phyloP scores from a whole-genome alignment of 1,140 invertebrate genomes.

The Trachelipus rathkii region DNA sequence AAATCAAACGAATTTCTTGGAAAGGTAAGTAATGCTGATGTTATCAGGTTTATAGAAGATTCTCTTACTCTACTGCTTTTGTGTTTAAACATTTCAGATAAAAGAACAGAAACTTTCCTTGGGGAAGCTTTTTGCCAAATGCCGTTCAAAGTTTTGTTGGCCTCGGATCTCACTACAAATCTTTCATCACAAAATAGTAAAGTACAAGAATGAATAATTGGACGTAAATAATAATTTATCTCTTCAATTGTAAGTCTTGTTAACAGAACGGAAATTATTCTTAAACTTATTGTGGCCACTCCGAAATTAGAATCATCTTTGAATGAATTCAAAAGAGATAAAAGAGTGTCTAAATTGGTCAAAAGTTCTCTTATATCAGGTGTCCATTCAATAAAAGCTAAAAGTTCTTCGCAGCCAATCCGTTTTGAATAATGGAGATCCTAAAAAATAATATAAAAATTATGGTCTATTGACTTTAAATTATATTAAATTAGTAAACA shows the following conservation, averaged over 20 bases:
- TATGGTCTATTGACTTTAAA: no score
- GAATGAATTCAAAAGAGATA: not conserved
- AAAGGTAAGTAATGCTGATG: not conserved
- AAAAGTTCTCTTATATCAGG: not conserved
- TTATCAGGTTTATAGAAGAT: not conserved
- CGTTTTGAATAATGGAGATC: not conserved
- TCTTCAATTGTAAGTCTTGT: not conserved
- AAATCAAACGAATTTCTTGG: not conserved
- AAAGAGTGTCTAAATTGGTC: not conserved
- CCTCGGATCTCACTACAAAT: not conserved
- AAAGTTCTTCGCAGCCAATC: not conserved
- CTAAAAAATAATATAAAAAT: not conserved
- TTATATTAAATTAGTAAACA: no score
- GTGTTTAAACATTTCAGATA: not conserved
- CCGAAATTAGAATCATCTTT: not conserved
- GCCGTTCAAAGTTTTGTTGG: not conserved
- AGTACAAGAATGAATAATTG: not conserved
- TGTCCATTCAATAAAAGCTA: not conserved
- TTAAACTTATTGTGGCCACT: not conserved
- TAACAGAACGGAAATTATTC: not conserved
- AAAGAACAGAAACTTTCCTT: not conserved
- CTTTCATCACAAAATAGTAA: not conserved
- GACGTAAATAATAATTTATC: not conserved
- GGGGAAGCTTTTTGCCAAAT: not conserved
- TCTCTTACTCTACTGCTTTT: not conserved